phyloP scores from a whole-genome alignment of 2,797 vertebrate species.

The Orientallactaga sibirica region DNA sequence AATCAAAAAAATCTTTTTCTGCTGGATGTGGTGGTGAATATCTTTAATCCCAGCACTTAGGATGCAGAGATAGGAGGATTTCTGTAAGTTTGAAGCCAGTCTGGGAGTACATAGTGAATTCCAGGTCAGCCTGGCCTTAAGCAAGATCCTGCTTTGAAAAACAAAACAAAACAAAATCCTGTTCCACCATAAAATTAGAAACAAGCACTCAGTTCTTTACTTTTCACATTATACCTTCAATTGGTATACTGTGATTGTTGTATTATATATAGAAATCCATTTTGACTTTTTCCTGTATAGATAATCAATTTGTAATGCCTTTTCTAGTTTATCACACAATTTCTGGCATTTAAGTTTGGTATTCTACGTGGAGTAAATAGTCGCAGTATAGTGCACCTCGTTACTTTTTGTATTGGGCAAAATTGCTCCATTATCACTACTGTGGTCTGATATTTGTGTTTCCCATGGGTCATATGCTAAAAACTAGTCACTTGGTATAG shows the following conservation, averaged over 20 bases:
- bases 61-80: too few species aligned
- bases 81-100: too few species aligned
- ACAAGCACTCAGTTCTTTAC: conserved; percentile 8
- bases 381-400: not conserved
- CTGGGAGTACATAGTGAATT: too few species aligned
- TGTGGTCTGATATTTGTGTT: not conserved
- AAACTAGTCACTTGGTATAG: not conserved
- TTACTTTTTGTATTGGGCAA: not conserved
- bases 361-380: not conserved
- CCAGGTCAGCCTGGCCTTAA: too few species aligned
- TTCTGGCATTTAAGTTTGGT: not conserved
- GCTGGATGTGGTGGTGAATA: too few species aligned
- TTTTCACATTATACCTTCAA: conserved; percentile 35
- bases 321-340: conserved; percentile 19
- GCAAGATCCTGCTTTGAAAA: too few species aligned
- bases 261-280: not conserved
- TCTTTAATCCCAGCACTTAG: too few species aligned
- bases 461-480: not conserved
- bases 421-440: not conserved
- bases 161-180: not conserved
- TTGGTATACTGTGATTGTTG: conserved; percentile 38
- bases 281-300: conserved; percentile 16
- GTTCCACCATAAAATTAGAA: not conserved
- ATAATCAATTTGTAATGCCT: not conserved
- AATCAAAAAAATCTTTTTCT: too few species aligned